Evolutionary conservation across 2,888 invertebrate species (phyloP), one percentile per base, ranked within the genome.

Genomic region (Aphrophora alni): DNA sequence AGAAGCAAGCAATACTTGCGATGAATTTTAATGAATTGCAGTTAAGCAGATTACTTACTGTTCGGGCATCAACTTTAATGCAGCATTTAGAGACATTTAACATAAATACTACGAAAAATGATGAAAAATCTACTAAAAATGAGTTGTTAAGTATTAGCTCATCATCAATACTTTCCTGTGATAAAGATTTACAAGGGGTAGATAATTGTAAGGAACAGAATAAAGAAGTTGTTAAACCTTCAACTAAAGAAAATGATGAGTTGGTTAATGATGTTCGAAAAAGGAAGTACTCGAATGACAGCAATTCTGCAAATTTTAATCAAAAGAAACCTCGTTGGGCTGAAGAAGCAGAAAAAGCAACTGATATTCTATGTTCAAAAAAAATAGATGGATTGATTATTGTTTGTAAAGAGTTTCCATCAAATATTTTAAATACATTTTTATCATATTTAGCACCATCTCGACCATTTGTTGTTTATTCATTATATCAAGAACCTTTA

Each of bases 401-500:
- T 83, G 93, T 94, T 0, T 92, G 94, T 80, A 96, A 94, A 88
- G 97, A 97, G 87, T 95, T 98, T 89, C 98, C 98, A 0, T 89
- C 92, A 10, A 94, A 93, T 85, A 93, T 98, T 83, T 91, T 96
- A 27, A 91, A 93, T 85, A 92, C 93, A 75, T 89, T 98, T 26
- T 86, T 95, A 33, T 90, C 92, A n/a, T 95, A 94, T 89, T 88
- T 98, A 0, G 93, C 93, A 84, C 92, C 93, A 1, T 96, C 97
- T 0, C 90, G 97, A 84, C 95, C 96, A 17, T 92, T 98, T 87
- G 96, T 96, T 0, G 92, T 98, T 38, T 98, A 94, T 88, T 95
- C 93, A 86, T 91, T 91, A 83, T 92, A 93, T 85, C 92, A 94
- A 83, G 97, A 98, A 90, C 94, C 97, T 0, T 89, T 99, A 59